These are phyloP conservation scores for Pseudorhiza aurosa DNA, from an alignment of 30 jellyfish, hydroid and myxozoan species.

Conservation along the genomic window DNA sequence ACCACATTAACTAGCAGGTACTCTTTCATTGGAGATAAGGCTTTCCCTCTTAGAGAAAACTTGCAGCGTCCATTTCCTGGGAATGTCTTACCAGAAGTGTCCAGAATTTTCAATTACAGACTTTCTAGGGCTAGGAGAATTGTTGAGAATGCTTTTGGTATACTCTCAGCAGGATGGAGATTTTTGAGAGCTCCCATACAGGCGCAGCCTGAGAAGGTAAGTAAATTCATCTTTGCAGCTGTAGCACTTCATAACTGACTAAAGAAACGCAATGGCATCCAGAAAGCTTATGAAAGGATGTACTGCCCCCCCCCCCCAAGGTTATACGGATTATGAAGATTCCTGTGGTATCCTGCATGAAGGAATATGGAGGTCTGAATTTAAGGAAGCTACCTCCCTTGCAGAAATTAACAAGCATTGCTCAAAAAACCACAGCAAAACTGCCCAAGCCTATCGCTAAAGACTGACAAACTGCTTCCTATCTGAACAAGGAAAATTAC, in stretches of 20 bases:
- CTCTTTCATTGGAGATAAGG: constrained; percentile 20
- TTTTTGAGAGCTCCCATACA: constrained; percentile 19
- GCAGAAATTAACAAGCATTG: constrained; percentile 3
- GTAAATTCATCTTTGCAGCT: constrained; percentile 22
- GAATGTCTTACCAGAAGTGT: constrained; percentile 6
- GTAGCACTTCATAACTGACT: constrained; percentile 38
- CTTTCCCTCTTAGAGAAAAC: constrained; percentile 33
- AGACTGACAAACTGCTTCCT: constrained; percentile 8
- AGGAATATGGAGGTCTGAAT: constrained; percentile 40
- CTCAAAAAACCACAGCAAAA: constrained; percentile 9
- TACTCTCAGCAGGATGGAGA: constrained; percentile 46
- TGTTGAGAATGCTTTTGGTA: constrained; percentile 57
- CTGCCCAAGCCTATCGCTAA: constrained; percentile 6
- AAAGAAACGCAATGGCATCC: constrained; percentile 30
- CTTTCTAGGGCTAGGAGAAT: constrained; percentile 57
- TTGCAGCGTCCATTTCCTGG: constrained; percentile 26
- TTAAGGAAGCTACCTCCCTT: constrained; percentile 13
- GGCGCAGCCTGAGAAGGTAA: constrained; percentile 44
- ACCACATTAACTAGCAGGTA: constrained; percentile 4
- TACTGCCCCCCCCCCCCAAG: constrained; percentile 54
- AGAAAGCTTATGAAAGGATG: constrained; percentile 13
- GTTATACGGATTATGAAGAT: constrained; percentile 50
- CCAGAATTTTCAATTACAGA: constrained; percentile 40
- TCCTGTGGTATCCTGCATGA: constrained; percentile 40
- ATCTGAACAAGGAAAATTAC: constrained; percentile 10